Percentiles rank a stretch among this genome's conserved stretches.
Evolutionary conservation across 2,113 vertebrate genomes (phyloP).

Genomic region (Prunella himalayana): DNA sequence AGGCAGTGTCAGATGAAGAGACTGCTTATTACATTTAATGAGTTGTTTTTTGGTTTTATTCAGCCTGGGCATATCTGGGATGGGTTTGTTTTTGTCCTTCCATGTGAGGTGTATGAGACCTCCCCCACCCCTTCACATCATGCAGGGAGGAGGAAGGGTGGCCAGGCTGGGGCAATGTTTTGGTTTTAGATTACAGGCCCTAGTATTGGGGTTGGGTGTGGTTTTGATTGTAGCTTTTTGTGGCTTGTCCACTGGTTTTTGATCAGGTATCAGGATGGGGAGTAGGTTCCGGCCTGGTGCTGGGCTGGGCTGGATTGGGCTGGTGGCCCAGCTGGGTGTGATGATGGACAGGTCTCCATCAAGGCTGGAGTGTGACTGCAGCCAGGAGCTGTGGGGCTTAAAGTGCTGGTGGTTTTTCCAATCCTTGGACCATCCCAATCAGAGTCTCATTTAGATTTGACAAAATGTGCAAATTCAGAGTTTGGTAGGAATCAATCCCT

Average conservation of each 20-base stretch:
- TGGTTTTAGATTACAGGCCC: slow-evolving; percentile 14
- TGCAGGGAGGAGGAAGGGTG: neutral
- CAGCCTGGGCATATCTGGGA: slow-evolving; percentile 72
- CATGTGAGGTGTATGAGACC: slow-evolving; percentile 41
- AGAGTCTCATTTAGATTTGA: neutral
- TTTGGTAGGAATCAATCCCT: neutral
- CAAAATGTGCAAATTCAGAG: neutral
- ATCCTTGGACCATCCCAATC: neutral
- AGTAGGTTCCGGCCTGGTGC: neutral
- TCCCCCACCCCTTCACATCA: neutral
- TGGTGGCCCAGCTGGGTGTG: neutral
- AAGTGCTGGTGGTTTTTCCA: neutral
- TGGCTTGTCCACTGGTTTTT: neutral
- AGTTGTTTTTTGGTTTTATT: slow-evolving; percentile 49
- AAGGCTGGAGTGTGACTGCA: neutral
- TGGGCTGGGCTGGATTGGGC: neutral
- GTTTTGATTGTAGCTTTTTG: neutral
- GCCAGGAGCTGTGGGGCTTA: accelerated
- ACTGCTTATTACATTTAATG: slow-evolving; percentile 81
- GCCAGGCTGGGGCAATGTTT: neutral
- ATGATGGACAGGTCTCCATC: neutral
- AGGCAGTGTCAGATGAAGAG: slow-evolving; percentile 77
- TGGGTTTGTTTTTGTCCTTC: slow-evolving; percentile 72
- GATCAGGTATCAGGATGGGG: neutral
- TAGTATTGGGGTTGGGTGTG: neutral